Percentiles rank a stretch among this genome's conserved stretches.
phyloP scores from a whole-genome alignment of 2,797 vertebrate genomes.

The Babyrousa celebensis region DNA sequence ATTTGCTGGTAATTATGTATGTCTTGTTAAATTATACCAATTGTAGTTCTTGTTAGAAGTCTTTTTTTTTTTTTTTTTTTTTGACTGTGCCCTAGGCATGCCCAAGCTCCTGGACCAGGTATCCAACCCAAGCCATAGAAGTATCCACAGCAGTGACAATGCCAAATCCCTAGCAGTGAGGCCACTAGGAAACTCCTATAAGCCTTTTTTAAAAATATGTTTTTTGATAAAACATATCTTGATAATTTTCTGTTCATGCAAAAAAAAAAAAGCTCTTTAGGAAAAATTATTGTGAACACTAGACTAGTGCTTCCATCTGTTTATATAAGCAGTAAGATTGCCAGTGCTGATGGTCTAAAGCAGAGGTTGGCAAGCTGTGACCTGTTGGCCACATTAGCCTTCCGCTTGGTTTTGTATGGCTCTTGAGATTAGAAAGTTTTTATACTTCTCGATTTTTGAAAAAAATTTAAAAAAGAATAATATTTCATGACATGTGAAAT shows the following conservation, averaged over 20 bases:
- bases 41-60: background rate
- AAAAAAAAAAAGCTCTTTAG: background rate
- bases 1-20: constrained; percentile 29
- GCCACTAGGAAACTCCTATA: too few species aligned
- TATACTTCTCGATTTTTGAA: background rate
- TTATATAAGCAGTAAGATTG: background rate
- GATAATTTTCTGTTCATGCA: background rate
- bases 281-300: background rate
- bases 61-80: background rate
- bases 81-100: too few species aligned
- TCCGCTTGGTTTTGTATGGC: background rate
- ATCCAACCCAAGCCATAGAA: too few species aligned
- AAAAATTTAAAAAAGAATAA: background rate
- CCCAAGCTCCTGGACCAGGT: too few species aligned
- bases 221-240: background rate
- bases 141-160: too few species aligned
- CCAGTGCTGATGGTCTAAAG: background rate
- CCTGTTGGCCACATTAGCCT: background rate
- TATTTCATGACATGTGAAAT: constrained; percentile 31
- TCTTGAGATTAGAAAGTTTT: background rate
- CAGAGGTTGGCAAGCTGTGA: background rate
- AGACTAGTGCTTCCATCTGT: background rate
- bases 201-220: too few species aligned
- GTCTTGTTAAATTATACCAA: background rate
- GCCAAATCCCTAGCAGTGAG: too few species aligned